A percentile compares a stretch with the other conserved stretches of the same genome.
Evolutionary conservation across 2,113 vertebrate species (phyloP).

Genomic region (Syngnathus typhle): DNA sequence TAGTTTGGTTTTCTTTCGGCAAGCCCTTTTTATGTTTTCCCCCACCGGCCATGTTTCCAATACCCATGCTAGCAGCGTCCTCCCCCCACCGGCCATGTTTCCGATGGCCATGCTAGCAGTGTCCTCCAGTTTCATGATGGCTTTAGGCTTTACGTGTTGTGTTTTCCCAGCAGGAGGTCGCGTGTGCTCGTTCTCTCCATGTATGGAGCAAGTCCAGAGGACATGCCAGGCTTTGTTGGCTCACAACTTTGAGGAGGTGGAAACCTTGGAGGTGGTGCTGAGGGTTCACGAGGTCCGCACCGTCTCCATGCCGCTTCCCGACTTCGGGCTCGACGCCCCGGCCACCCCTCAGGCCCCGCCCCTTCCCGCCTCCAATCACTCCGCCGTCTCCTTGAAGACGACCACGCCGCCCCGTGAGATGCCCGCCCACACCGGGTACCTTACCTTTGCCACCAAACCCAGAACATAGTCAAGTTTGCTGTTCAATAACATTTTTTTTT

Average conservation of each 20-base stretch:
- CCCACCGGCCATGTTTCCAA: too few species aligned
- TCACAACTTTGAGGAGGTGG: conserved; percentile 82
- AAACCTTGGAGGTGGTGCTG: conserved; percentile 89
- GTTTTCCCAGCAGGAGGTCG: conserved; percentile 78
- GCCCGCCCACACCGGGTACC: conserved; percentile 92
- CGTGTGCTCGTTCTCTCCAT: conserved; percentile 92
- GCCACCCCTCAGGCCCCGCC: background rate
- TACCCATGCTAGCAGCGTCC: too few species aligned
- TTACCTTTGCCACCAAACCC: conserved; percentile 92
- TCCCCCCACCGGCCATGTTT: too few species aligned
- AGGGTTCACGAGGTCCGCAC: conserved; percentile 81
- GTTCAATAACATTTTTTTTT: too few species aligned
- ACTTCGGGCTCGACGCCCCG: conserved; percentile 75
- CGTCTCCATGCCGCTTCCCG: conserved; percentile 78
- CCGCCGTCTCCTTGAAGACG: conserved; percentile 73
- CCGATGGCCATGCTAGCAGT: too few species aligned
- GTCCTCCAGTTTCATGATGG: background rate
- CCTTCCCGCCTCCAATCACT: conserved; percentile 33
- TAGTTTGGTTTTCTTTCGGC: too few species aligned
- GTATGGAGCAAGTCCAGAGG: conserved; percentile 94
- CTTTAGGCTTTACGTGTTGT: background rate
- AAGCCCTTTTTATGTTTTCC: too few species aligned
- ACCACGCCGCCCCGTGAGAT: conserved; percentile 79
- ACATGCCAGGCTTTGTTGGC: conserved; percentile 80
- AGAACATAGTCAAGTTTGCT: conserved; percentile 38